Evolutionary conservation across 2,113 vertebrate species (phyloP), one percentile per base, ranked within the genome.

Genomic region (Oreocharis arfaki): DNA sequence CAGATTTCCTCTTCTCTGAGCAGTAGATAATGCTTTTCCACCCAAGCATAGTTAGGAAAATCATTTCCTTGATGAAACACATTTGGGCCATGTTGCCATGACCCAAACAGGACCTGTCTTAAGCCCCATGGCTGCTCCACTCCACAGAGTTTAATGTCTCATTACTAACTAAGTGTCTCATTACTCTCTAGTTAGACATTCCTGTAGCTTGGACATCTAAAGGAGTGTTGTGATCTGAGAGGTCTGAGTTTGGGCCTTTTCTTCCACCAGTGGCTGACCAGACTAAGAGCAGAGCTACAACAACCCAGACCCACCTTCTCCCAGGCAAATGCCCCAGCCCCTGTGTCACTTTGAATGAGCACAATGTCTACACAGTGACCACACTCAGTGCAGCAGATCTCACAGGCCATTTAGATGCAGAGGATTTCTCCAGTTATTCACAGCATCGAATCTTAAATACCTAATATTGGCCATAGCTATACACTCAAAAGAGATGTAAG

Each of bases 391-490:
- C 55, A 79, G 23, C 23, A 68, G 15, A 41, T 35, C 49, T 69
- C 33, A 3, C 0, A 14, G 80, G 28, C 10, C 24, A 50, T 35
- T 50, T 44, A 35, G 23, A n/a, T 37, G 14, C 32, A 56, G 46
- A 78, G 32, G 60, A 73, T 55, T 78, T 46, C 39, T 67, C 23
- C 57, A 59, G 28, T 39, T 39, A 50, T 16, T 74, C 53, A 39
- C 18, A 30, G 23, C 2, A 3, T 10, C 0, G 0, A 27, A 44
- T 44, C 16, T 50, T 49, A n/a, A 50, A 15, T 79, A 39, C n/a
- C 60, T 63, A 47, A 12, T 23, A 50, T 3, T 55, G 13, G 7
- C 32, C 22, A 20, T 7, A 61, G 60, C 28, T 49, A 11, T 44
- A 39, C 12, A 32, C 13, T 44, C 35, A 16, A 26, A 8, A 42